phyloP scores from a whole-genome alignment of 2,113 vertebrate genomes.

The Ictalurus punctatus region DNA sequence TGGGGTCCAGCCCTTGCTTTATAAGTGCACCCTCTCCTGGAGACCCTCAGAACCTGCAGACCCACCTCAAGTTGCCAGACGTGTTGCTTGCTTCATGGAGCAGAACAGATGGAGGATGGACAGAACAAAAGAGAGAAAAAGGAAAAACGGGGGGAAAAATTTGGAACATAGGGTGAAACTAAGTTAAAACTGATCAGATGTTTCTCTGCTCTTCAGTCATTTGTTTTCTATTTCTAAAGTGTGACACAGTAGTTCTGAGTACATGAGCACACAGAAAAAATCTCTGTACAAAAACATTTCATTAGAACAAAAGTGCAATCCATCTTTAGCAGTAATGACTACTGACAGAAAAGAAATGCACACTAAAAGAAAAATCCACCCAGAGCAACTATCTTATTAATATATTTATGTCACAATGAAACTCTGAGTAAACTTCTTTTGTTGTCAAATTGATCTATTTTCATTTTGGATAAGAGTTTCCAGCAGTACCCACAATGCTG shows the following conservation, averaged over 20 bases:
- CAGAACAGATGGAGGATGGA: slow-evolving; percentile 48
- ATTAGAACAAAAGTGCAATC: neutral
- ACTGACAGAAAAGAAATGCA: slow-evolving; percentile 31
- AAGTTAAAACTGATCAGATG: slow-evolving; percentile 28
- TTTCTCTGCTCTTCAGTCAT: neutral
- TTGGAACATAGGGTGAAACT: slow-evolving; percentile 13
- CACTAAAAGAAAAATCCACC: slow-evolving; percentile 32
- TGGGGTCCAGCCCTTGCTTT: slow-evolving; percentile 28
- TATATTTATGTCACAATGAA: neutral
- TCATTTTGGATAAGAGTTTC: neutral
- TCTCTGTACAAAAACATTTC: neutral
- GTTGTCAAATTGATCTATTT: neutral
- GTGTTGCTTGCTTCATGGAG: slow-evolving; percentile 70
- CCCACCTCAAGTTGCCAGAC: slow-evolving; percentile 65
- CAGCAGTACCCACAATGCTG: neutral
- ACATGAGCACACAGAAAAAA: neutral
- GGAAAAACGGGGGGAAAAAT: slow-evolving; percentile 31
- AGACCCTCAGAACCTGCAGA: slow-evolving; percentile 27
- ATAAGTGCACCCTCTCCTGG: slow-evolving; percentile 43
- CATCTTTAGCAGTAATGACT: neutral
- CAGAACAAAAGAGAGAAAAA: slow-evolving; percentile 42
- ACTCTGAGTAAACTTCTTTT: neutral
- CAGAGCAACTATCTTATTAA: neutral
- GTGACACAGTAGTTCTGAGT: neutral
- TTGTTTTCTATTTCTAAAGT: neutral